These are phyloP conservation scores for Passer domesticus DNA, from an alignment of 2,113 vertebrate genomes.

Conservation along the genomic window DNA sequence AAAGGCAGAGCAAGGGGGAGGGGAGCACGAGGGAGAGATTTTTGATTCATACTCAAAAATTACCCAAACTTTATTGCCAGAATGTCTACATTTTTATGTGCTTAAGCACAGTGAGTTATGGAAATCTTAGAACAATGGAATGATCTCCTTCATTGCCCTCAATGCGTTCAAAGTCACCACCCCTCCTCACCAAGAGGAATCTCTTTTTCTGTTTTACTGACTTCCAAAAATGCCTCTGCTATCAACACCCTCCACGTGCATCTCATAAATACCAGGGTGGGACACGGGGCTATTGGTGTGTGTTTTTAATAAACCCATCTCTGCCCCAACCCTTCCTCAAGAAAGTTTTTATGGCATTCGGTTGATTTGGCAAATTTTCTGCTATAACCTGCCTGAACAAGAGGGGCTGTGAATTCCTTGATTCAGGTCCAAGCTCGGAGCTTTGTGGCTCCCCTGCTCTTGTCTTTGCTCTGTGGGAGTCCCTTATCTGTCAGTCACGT, in stretches of 20 bases:
- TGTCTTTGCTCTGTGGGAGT: conserved; percentile 52
- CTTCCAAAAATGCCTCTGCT: conserved; percentile 46
- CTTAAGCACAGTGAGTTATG: conserved; percentile 70
- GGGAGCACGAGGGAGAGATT: conserved; percentile 46
- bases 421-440: conserved; percentile 21
- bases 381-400: conserved; percentile 44
- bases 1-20: conserved; percentile 1
- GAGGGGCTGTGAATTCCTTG: conserved; percentile 67
- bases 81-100: conserved; percentile 69
- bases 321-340: background rate
- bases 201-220: conserved; percentile 40
- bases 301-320: background rate
- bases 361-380: conserved; percentile 48
- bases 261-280: conserved; percentile 56
- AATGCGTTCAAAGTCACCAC: conserved; percentile 13
- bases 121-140: conserved; percentile 73
- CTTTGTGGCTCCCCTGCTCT: conserved; percentile 5
- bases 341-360: background rate
- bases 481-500: conserved; percentile 50
- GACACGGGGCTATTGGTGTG: background rate
- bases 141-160: conserved; percentile 54
- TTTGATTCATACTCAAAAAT: conserved; percentile 66
- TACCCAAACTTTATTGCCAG: conserved; percentile 61
- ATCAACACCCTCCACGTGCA: conserved; percentile 28
- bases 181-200: conserved; percentile 23